phyloP scores from a whole-genome alignment of 2,797 vertebrate species.

The Galago senegalensis region DNA sequence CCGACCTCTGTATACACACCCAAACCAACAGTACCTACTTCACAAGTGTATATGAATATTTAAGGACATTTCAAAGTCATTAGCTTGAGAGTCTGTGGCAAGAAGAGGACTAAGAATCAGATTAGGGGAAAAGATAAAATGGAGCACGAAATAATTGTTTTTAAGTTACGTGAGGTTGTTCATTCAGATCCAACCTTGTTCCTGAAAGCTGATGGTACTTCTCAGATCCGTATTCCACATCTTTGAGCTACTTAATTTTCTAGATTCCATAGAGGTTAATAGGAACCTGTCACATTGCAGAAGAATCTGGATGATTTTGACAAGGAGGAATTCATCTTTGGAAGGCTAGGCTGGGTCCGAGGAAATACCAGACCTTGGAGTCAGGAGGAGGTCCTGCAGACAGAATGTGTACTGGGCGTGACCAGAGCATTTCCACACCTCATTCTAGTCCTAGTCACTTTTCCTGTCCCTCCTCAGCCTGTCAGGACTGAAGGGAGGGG shows the following conservation, averaged over 20 bases:
- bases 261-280: not conserved
- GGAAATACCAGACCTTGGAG: conserved; percentile 55
- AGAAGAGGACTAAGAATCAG: not conserved
- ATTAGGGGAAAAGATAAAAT: not conserved
- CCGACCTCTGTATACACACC: not conserved
- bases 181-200: not conserved
- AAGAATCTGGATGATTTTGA: conserved; percentile 64
- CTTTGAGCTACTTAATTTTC: conserved; percentile 20
- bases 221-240: not conserved
- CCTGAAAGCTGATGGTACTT: not conserved
- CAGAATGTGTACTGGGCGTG: not conserved
- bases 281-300: not conserved
- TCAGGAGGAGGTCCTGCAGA: conserved; percentile 21
- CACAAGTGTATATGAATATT: conserved; percentile 33
- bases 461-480: conserved; percentile 50
- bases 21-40: conserved; percentile 26
- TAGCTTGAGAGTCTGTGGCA: not conserved
- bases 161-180: not conserved
- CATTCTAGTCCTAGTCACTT: conserved; percentile 32
- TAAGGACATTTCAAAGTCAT: conserved; percentile 43
- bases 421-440: conserved; percentile 65
- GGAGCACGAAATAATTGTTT: not conserved
- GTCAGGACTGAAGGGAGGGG: conserved; percentile 25
- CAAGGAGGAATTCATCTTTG: conserved; percentile 71
- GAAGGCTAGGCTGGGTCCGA: conserved; percentile 57